Conservation (phyloP, 2,888 invertebrate species). For the Carabus problematicus region DNA sequence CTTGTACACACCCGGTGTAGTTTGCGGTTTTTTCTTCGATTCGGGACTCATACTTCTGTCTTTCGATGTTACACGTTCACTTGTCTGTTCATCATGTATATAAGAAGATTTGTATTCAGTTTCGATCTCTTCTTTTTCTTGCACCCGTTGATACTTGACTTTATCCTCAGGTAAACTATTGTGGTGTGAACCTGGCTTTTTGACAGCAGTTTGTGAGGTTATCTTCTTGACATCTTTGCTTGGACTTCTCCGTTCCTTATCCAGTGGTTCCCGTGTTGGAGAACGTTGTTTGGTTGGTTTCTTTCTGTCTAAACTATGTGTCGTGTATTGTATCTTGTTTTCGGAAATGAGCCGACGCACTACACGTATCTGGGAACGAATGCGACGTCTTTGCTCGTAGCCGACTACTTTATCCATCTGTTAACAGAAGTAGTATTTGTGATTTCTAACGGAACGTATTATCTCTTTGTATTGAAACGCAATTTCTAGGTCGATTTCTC, state of each 20-base stretch:
- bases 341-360: conserved; percentile 68
- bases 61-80: conserved; percentile 57
- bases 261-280: conserved; percentile 50
- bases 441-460: conserved; percentile 27
- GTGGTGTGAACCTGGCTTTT: conserved; percentile 37
- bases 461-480: conserved; percentile 11
- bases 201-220: conserved; percentile 46
- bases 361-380: conserved; percentile 77
- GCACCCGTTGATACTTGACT: neutral
- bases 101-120: conserved; percentile 19
- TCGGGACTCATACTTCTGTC: conserved; percentile 50
- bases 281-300: conserved; percentile 51
- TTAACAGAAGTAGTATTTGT: conserved; percentile 44
- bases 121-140: conserved; percentile 25
- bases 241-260: conserved; percentile 21
- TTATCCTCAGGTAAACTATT: conserved; percentile 23
- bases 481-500: conserved; percentile 28
- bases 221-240: conserved; percentile 44
- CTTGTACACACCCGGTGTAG: conserved; percentile 45
- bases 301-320: conserved; percentile 14
- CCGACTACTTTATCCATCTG: conserved; percentile 78
- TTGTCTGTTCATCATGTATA: conserved; percentile 10
- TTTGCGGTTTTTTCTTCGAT: conserved; percentile 33
- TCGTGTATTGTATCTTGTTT: conserved; percentile 49
- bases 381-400: conserved; percentile 79